Evolutionary conservation across 2,888 invertebrate species (phyloP), one percentile per base, ranked within the genome.

Genomic region (Eupithecia insigniata): DNA sequence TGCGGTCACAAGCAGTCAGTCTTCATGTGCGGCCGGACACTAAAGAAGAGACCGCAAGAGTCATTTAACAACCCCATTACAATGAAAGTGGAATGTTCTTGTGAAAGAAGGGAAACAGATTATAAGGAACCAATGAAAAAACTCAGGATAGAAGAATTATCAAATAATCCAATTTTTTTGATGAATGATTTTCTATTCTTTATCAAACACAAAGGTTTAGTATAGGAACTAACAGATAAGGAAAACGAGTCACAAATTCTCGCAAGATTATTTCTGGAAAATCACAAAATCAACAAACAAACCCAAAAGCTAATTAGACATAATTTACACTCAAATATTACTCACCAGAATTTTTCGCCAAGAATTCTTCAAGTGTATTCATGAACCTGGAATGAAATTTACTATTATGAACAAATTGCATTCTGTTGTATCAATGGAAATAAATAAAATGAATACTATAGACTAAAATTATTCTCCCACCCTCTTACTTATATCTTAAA

Each of bases 331-430:
- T 78, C 85, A 89, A 88, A 90, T 84, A 80, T 85, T 87, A 90
- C 92, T 92, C 87, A 93, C 93, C 90, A 75, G 85, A 80, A 80
- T 89, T 83, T 81, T 85, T 88, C 86, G 84, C 84, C 83, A 92
- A 84, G 83, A 90, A 91, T 81, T 88, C 87, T 80, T 94, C 93
- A 83, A 92, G 86, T 51, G 89, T 83, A 72, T 89, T 80, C 86
- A 89, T 89, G 84, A 94, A 94, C 88, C 94, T 94, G 92, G 51
- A 89, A 87, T 89, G 81, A 89, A 85, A 85, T 85, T 83, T 83
- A 79, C n/a, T 14, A 34, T 51, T 22, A n/a, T 39, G 10, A 68
- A 36, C 28, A 36, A 61, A 22, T 12, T 55, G 55, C 26, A 55
- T 14, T n/a, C 22, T 26, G 26, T 51, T 10, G 10, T 14, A 22